Evolutionary conservation across 2,888 invertebrate species (phyloP), one percentile per base, ranked within the genome.

Genomic region (Hypercompe scribonia): DNA sequence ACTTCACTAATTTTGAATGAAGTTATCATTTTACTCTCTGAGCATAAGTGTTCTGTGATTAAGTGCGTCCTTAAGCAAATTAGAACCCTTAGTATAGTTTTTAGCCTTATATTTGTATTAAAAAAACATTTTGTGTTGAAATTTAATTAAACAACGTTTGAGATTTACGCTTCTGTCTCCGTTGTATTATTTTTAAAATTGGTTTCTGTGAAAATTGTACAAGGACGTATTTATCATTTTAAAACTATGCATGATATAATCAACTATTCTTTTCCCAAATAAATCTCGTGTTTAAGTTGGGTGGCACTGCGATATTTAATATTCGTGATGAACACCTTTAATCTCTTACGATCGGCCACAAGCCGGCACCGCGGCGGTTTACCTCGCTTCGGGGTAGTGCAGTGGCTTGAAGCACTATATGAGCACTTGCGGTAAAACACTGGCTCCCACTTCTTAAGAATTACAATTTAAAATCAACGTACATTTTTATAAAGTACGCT

Each of bases 401-500:
- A 80, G 72, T 46, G 78, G 80, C 79, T 80, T 75, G 85, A 87
- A 87, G 87, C 87, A 79, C 88, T 83, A 80, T 82, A 83, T 80
- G 81, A 85, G 87, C 81, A 71, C 70, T 76, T 77, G 76, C 69
- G 76, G 78, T 83, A 79, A 82, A 81, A 79, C 78, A 79, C 67
- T 70, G 71, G 67, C 69, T 78, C 79, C 70, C 65, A 72, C 65
- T 76, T 78, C 79, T 78, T 76, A 75, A 28, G 54, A 68, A 82
- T 72, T 65, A 68, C 36, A 68, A 28, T 28, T 13, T 3, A 50
- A 50, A 24, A 24, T 50, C 21, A 50, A 50, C 24, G 21, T 50
- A 46, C 21, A 50, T 7, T 50, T 50, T 50, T 8, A 24, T 21
- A 24, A 50, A 50, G 7, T 21, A 24, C 50, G 50, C 2, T 21